phyloP scores from a whole-genome alignment of 2,888 invertebrate genomes.

The Gisinianus flammeolus region DNA sequence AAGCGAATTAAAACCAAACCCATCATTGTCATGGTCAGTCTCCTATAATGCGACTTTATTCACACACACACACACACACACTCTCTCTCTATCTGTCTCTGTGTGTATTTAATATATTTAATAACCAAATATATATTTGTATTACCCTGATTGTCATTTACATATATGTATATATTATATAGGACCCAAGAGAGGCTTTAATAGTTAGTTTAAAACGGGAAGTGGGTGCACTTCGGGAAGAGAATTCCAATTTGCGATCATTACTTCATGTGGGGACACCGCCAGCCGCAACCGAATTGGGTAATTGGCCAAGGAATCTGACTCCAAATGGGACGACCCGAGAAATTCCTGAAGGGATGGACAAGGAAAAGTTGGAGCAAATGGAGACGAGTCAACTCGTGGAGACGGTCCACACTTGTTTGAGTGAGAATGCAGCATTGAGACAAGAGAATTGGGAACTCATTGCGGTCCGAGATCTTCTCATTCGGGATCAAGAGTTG shows the following conservation, averaged over 20 bases:
- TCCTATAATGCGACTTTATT: too few relatives aligned
- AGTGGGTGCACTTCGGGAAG: constrained; percentile 80
- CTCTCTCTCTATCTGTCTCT: background rate
- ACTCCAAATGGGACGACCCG: constrained; percentile 36
- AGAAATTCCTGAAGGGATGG: constrained; percentile 62
- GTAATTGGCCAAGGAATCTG: constrained; percentile 45
- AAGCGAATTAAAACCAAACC: constrained; percentile 93
- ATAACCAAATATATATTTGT: background rate
- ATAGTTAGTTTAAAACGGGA: constrained; percentile 88
- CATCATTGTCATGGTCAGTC: constrained; percentile 82
- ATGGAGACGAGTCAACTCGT: constrained; percentile 80
- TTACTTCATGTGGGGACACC: constrained; percentile 60
- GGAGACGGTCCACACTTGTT: constrained; percentile 83
- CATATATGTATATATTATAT: constrained; percentile 40
- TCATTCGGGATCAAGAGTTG: constrained; percentile 86
- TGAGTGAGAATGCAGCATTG: constrained; percentile 73
- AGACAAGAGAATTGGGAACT: constrained; percentile 86
- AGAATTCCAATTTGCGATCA: constrained; percentile 84
- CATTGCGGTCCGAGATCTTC: constrained; percentile 77
- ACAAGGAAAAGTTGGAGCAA: constrained; percentile 75
- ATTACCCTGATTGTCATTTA: background rate
- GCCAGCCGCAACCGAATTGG: constrained; percentile 45
- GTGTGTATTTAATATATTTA: background rate
- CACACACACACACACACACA: too few relatives aligned
- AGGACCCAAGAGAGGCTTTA: constrained; percentile 91